phyloP scores from a whole-genome alignment of 1,140 invertebrate genomes.

The Plodia interpunctella region DNA sequence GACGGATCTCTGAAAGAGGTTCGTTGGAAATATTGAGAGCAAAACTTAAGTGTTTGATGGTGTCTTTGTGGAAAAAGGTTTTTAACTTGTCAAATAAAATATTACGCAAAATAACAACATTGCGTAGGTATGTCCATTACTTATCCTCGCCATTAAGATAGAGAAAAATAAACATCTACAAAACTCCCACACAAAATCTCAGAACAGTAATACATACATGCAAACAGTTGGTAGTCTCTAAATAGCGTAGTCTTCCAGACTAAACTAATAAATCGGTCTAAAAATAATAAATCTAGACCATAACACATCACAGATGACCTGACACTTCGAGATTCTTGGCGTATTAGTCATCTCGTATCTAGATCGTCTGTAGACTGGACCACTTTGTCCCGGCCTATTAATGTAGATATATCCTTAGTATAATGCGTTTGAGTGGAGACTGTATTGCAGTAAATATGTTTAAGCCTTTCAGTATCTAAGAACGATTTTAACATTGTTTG shows the following conservation, averaged over 20 bases:
- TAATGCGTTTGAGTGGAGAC: no score
- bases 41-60: conserved; percentile 1
- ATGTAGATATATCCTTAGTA: no score
- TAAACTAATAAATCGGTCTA: conserved; percentile 1
- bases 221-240: not conserved
- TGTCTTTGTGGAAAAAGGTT: not conserved
- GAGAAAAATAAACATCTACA: no score
- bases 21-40: not conserved
- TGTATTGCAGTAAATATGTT: no score
- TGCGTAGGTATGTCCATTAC: no score
- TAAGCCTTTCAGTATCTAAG: no score
- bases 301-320: not conserved
- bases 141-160: no score
- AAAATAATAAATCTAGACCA: not conserved
- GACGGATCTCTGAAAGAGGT: not conserved
- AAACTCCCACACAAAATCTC: no score
- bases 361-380: not conserved
- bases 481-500: no score
- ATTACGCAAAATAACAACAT: no score
- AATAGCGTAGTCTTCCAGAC: not conserved
- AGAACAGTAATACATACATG: not conserved
- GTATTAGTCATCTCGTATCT: not conserved
- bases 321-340: not conserved
- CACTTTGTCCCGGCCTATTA: not conserved
- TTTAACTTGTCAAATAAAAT: not conserved